A percentile compares a stretch with the other conserved stretches of the same genome.
These are phyloP conservation scores for Trichosurus vulpecula DNA, from an alignment of 2,797 vertebrate species.

Conservation along the genomic window DNA sequence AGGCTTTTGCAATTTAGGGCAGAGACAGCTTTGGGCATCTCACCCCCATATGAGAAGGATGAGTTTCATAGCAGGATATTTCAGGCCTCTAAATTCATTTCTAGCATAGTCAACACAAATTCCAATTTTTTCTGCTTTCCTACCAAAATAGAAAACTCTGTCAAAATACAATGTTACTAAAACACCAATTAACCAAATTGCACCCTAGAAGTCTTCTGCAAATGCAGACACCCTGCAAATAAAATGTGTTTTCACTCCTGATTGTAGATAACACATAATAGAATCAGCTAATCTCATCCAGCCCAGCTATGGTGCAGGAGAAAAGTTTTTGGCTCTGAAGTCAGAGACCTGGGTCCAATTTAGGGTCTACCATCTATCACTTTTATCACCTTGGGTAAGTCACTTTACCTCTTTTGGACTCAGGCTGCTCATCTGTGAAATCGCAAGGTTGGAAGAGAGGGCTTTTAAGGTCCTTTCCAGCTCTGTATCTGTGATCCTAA, in stretches of 20 bases:
- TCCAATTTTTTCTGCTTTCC: background rate
- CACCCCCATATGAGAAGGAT: conserved; percentile 3
- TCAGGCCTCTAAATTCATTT: conserved; percentile 10
- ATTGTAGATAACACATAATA: conserved; percentile 6
- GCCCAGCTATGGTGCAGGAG: background rate
- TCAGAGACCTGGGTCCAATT: background rate
- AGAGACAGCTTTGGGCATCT: background rate
- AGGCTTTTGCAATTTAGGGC: background rate
- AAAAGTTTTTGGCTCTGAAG: background rate
- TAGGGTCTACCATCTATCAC: background rate
- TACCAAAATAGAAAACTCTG: conserved; percentile 38
- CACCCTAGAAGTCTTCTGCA: conserved; percentile 22
- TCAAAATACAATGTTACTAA: conserved; percentile 46
- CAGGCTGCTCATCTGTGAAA: background rate
- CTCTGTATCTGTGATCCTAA: background rate
- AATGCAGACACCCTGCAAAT: conserved; percentile 46
- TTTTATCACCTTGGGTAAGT: background rate
- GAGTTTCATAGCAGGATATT: background rate
- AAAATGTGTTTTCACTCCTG: conserved; percentile 34
- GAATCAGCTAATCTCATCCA: background rate
- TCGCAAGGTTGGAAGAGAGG: background rate
- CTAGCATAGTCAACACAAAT: conserved; percentile 11
- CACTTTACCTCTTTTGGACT: background rate
- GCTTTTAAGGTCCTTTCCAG: background rate
- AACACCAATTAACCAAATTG: conserved; percentile 56